Evolutionary conservation across 2,888 invertebrate species (phyloP).

Genomic region (Margaritifera margaritifera): DNA sequence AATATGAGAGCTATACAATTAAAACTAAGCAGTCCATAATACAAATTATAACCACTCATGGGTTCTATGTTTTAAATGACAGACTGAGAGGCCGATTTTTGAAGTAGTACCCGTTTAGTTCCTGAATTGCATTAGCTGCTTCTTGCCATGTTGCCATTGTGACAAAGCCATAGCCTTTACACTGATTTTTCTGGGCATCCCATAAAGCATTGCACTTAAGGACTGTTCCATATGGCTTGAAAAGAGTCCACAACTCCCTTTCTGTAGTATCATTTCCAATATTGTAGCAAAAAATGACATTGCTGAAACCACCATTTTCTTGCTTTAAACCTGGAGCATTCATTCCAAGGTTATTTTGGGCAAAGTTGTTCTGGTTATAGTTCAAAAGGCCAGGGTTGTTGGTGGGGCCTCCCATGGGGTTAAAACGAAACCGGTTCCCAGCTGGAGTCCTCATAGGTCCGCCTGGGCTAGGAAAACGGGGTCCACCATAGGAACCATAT

Average conservation of each 20-base stretch:
- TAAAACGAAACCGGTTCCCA: conserved; percentile 45
- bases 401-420: conserved; percentile 37
- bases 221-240: conserved; percentile 72
- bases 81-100: conserved; percentile 72
- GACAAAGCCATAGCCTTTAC: conserved; percentile 73
- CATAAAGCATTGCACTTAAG: conserved; percentile 72
- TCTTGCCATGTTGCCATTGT: conserved; percentile 72
- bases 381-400: conserved; percentile 8
- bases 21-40: no score
- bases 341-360: no score
- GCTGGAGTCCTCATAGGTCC: conserved; percentile 48
- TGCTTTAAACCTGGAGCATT: not conserved
- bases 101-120: conserved; percentile 70
- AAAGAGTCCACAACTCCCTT: conserved; percentile 70
- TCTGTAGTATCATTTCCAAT: conserved; percentile 72
- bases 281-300: conserved; percentile 71
- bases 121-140: conserved; percentile 70
- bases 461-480: conserved; percentile 25
- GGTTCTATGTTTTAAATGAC: conserved; percentile 48
- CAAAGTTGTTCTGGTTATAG: conserved; percentile 1
- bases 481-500: conserved; percentile 22
- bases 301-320: conserved; percentile 1
- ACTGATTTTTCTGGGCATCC: conserved; percentile 65
- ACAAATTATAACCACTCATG: conserved; percentile 5
- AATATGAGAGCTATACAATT: no score